phyloP scores from a whole-genome alignment of 2,888 invertebrate species.

The Drosophila koepferae region DNA sequence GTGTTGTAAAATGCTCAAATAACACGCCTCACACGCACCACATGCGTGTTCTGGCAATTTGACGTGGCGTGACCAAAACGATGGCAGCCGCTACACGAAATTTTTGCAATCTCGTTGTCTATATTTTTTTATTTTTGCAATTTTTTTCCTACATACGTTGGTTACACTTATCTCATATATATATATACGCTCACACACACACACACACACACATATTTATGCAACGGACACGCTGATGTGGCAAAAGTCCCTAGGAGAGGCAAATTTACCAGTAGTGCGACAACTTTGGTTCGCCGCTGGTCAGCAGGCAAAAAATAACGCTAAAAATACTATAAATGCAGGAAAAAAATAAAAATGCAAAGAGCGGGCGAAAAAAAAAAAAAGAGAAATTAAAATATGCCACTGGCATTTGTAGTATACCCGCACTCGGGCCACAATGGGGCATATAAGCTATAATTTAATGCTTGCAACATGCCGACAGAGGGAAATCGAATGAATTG shows the following conservation, averaged over 20 bases:
- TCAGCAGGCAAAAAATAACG: slow-evolving; percentile 45
- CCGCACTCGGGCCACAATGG: background rate
- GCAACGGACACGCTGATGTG: slow-evolving; percentile 60
- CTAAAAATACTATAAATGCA: slow-evolving; percentile 18
- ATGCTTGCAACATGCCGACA: background rate
- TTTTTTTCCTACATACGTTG: slow-evolving; percentile 31
- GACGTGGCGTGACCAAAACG: slow-evolving; percentile 72
- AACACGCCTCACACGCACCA: slow-evolving; percentile 74
- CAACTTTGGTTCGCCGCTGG: slow-evolving; percentile 58
- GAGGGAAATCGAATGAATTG: background rate
- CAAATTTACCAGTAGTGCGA: slow-evolving; percentile 68
- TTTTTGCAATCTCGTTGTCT: slow-evolving; percentile 34
- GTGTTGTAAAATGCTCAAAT: slow-evolving; percentile 76
- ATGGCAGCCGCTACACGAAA: slow-evolving; percentile 36
- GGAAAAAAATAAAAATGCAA: background rate
- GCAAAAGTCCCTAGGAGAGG: slow-evolving; percentile 66
- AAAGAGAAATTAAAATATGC: slow-evolving; percentile 60
- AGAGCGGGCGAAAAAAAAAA: background rate
- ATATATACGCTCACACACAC: slow-evolving; percentile 10
- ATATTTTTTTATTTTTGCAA: slow-evolving; percentile 2
- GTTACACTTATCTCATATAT: slow-evolving; percentile 52
- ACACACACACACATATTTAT: too few species aligned
- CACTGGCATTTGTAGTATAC: slow-evolving; percentile 50
- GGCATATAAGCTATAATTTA: slow-evolving; percentile 25
- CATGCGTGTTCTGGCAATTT: slow-evolving; percentile 73